These are phyloP conservation scores for Neosalanx taihuensis DNA, from an alignment of 2,797 vertebrate species.

Conservation along the genomic window DNA sequence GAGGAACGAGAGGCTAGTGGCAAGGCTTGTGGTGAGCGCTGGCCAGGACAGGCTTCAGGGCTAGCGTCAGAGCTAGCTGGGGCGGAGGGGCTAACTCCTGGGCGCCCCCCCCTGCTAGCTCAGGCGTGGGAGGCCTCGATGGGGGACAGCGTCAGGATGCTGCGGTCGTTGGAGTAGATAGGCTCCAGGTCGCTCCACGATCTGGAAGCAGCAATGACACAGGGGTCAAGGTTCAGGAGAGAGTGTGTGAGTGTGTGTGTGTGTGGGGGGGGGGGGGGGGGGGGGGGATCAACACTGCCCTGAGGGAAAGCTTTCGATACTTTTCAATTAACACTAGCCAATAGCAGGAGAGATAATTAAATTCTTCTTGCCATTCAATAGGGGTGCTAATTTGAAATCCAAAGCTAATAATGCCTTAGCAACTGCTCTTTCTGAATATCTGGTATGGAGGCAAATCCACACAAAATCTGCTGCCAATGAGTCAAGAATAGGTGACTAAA, in stretches of 20 bases:
- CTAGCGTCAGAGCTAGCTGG: background rate
- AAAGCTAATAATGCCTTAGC: no score
- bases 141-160: conserved; percentile 93
- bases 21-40: background rate
- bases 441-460: no score
- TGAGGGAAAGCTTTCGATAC: background rate
- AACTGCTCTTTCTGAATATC: no score
- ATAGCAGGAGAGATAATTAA: no score
- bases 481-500: no score
- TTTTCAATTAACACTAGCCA: background rate
- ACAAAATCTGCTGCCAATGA: no score
- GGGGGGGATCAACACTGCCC: background rate
- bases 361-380: no score
- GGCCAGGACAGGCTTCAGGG: background rate
- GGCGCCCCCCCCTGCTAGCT: conserved; percentile 42
- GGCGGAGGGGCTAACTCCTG: background rate
- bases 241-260: conserved; percentile 4
- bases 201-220: conserved; percentile 88
- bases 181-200: conserved; percentile 90
- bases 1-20: background rate
- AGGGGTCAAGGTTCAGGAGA: conserved; percentile 66
- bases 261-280: background rate
- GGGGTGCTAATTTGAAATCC: no score
- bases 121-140: conserved; percentile 79
- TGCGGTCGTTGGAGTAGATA: conserved; percentile 91